Evolutionary conservation across 2,888 invertebrate genomes (phyloP).

Genomic region (Conistra vaccinii): DNA sequence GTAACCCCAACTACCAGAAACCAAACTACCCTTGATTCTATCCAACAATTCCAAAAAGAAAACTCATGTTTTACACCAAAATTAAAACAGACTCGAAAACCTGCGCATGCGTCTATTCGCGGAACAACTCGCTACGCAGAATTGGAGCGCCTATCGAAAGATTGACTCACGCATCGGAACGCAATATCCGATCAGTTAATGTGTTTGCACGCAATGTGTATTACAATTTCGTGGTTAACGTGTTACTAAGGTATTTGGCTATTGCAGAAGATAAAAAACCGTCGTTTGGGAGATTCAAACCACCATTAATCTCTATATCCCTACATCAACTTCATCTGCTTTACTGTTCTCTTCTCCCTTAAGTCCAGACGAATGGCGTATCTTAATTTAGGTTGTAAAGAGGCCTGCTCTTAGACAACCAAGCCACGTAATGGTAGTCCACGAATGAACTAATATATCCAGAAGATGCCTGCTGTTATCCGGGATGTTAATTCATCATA

Average conservation of each 20-base stretch:
- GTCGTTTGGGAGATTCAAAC: conserved; percentile 1
- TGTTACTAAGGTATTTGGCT: conserved; percentile 52
- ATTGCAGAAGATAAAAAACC: conserved; percentile 26
- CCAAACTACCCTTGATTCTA: conserved; percentile 8
- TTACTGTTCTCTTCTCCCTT: neutral
- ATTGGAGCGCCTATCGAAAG: conserved; percentile 78
- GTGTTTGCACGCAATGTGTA: conserved; percentile 64
- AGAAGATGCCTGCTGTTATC: neutral
- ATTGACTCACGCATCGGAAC: conserved; percentile 80
- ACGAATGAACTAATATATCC: no score
- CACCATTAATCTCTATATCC: neutral
- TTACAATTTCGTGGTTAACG: conserved; percentile 58
- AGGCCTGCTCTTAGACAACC: neutral
- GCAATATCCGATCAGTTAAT: conserved; percentile 74
- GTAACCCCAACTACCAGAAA: neutral
- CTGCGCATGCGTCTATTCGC: conserved; percentile 70
- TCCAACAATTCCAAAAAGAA: conserved; percentile 29
- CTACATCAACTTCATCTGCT: neutral
- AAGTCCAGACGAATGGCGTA: neutral
- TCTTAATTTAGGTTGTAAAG: neutral
- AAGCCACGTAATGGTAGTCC: neutral
- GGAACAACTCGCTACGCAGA: conserved; percentile 75
- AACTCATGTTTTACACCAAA: conserved; percentile 39
- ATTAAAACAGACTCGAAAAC: conserved; percentile 59
- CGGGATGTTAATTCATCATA: neutral